Evolutionary conservation across 2,113 vertebrate species (phyloP).

Genomic region (Perca fluviatilis): DNA sequence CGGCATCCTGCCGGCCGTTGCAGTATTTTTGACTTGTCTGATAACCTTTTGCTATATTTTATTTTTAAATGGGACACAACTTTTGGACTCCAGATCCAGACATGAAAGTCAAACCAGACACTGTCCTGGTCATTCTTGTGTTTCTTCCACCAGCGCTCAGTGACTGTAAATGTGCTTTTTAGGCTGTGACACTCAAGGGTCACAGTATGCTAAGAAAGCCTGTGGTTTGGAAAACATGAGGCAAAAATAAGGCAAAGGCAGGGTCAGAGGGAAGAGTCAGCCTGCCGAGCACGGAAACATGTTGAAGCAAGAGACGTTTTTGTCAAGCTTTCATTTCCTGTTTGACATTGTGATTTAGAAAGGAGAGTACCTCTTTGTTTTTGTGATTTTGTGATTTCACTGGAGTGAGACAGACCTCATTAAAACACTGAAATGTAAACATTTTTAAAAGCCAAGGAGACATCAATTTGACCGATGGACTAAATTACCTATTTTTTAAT

Average conservation of each 20-base stretch:
- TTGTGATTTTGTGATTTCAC: background rate
- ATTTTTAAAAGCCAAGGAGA: background rate
- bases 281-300: background rate
- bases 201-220: conserved; percentile 31
- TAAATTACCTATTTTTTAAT: background rate
- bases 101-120: background rate
- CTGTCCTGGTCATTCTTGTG: background rate
- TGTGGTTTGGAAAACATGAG: conserved; percentile 44
- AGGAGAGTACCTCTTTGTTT: background rate
- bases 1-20: too few species aligned
- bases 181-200: conserved; percentile 31
- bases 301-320: too few species aligned
- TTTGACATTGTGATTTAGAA: background rate
- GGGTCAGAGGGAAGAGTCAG: background rate
- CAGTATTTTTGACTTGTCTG: background rate
- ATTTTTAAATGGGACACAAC: background rate
- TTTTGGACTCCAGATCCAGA: background rate
- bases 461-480: background rate
- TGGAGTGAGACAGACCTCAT: background rate
- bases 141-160: conserved; percentile 9
- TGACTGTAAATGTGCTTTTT: conserved; percentile 22
- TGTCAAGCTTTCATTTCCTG: background rate
- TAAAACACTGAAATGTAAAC: background rate
- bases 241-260: conserved; percentile 21
- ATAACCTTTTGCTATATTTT: background rate